These are phyloP conservation scores for Fragum sueziense DNA, from an alignment of 2,888 invertebrate species.

Conservation along the genomic window DNA sequence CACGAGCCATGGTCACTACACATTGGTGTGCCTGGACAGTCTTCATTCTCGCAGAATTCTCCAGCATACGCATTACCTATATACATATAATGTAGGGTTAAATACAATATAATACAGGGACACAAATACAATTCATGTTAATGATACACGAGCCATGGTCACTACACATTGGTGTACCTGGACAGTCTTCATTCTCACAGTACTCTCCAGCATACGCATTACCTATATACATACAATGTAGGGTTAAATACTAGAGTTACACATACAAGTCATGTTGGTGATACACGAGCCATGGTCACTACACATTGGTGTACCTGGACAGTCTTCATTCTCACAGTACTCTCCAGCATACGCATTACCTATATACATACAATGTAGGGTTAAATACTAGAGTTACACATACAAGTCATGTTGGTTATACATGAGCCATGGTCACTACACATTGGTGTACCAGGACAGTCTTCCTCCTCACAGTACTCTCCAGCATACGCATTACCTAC, in stretches of 20 bases:
- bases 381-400: conserved; percentile 70
- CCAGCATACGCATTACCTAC: conserved; percentile 67
- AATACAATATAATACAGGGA: too few species aligned
- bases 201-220: conserved; percentile 64
- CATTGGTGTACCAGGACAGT: conserved; percentile 44
- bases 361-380: too few species aligned
- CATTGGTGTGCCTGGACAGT: conserved; percentile 59
- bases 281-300: conserved; percentile 63
- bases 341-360: conserved; percentile 64
- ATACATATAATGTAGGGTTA: too few species aligned
- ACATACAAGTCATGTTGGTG: conserved; percentile 60
- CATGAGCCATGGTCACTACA: conserved; percentile 61
- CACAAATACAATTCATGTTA: conserved; percentile 63
- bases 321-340: conserved; percentile 67
- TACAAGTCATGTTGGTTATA: conserved; percentile 60
- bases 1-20: conserved; percentile 62
- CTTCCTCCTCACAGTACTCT: conserved; percentile 62
- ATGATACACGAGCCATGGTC: conserved; percentile 63
- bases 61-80: conserved; percentile 66
- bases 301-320: conserved; percentile 57
- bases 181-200: conserved; percentile 69
- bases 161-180: conserved; percentile 63
- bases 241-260: conserved; percentile 69
- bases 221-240: too few species aligned
- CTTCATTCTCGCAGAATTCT: conserved; percentile 64